Evolutionary conservation across 2,888 invertebrate species (phyloP).

Genomic region (Rhabditoides inermis): DNA sequence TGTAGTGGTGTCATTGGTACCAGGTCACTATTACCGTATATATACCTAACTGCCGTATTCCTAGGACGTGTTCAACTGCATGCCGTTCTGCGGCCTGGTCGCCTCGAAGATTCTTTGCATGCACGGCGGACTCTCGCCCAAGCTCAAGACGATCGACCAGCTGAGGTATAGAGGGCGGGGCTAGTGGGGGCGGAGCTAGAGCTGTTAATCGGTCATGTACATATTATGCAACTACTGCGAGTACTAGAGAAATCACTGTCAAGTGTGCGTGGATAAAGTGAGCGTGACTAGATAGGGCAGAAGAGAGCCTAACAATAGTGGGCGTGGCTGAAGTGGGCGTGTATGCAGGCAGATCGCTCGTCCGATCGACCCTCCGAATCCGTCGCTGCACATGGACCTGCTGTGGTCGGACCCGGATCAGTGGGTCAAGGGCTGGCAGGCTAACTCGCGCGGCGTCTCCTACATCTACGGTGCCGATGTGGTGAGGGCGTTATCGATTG

Average conservation of each 20-base stretch:
- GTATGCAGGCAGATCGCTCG: conserved; percentile 16
- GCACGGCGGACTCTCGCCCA: conserved; percentile 40
- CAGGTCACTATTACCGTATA: too few relatives aligned
- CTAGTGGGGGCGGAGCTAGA: too few relatives aligned
- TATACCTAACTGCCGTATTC: conserved; percentile 2
- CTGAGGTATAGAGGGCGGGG: too few relatives aligned
- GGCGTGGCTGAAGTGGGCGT: too few relatives aligned
- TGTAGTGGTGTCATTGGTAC: too few relatives aligned
- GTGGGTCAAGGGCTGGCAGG: conserved; percentile 18
- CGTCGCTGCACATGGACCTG: conserved; percentile 53
- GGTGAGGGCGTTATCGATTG: conserved; percentile 57
- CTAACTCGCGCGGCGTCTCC: conserved; percentile 56
- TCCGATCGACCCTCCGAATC: conserved; percentile 48
- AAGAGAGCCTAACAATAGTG: too few relatives aligned
- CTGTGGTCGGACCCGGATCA: conserved; percentile 55
- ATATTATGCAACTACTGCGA: too few relatives aligned
- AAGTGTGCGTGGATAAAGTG: too few relatives aligned
- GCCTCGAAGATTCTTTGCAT: conserved; percentile 33
- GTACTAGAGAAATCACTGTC: too few relatives aligned
- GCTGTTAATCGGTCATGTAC: too few relatives aligned
- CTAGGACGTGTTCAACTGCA: conserved; percentile 31
- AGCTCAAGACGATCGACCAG: conserved; percentile 24
- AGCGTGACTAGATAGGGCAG: too few relatives aligned
- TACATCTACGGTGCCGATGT: conserved; percentile 60
- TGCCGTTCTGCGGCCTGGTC: conserved; percentile 36